Conservation (phyloP, 2,888 invertebrate genomes). For the Brachypalpus laphriformis region DNA sequence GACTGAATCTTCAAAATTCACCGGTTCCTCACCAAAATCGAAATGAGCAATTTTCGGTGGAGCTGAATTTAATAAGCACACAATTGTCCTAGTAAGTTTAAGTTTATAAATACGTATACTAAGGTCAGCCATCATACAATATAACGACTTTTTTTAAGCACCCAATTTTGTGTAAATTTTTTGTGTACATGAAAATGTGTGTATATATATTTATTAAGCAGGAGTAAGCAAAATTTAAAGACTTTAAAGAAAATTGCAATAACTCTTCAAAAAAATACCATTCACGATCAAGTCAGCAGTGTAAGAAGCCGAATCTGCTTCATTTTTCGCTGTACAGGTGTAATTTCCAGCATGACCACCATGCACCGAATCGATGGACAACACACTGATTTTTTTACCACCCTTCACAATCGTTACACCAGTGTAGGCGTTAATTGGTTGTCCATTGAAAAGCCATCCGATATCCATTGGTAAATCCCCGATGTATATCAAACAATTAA, state of each 20-base stretch:
- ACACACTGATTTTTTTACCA: constrained; percentile 85
- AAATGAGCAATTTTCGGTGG: constrained; percentile 91
- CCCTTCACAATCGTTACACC: constrained; percentile 83
- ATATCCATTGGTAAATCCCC: constrained; percentile 87
- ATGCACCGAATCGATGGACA: constrained; percentile 86
- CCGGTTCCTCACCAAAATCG: constrained; percentile 89
- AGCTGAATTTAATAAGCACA: constrained; percentile 83
- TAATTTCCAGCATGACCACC: constrained; percentile 89
- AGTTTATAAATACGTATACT: background rate
- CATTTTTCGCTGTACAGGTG: constrained; percentile 89
- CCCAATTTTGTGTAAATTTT: background rate
- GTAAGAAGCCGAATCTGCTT: constrained; percentile 87
- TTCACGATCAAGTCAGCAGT: constrained; percentile 88
- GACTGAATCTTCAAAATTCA: constrained; percentile 88
- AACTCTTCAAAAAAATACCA: constrained; percentile 82
- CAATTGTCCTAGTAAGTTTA: background rate
- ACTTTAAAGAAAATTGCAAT: constrained; percentile 32
- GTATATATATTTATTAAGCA: constrained; percentile 33
- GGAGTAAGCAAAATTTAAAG: constrained; percentile 46
- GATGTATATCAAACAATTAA: constrained; percentile 85
- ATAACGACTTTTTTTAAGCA: background rate
- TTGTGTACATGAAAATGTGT: constrained; percentile 12
- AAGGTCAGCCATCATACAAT: too few species aligned
- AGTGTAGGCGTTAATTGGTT: constrained; percentile 80
- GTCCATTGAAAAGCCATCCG: constrained; percentile 84